These are phyloP conservation scores for Folsomia manolachei DNA, from an alignment of 2,888 invertebrate species.

Conservation along the genomic window DNA sequence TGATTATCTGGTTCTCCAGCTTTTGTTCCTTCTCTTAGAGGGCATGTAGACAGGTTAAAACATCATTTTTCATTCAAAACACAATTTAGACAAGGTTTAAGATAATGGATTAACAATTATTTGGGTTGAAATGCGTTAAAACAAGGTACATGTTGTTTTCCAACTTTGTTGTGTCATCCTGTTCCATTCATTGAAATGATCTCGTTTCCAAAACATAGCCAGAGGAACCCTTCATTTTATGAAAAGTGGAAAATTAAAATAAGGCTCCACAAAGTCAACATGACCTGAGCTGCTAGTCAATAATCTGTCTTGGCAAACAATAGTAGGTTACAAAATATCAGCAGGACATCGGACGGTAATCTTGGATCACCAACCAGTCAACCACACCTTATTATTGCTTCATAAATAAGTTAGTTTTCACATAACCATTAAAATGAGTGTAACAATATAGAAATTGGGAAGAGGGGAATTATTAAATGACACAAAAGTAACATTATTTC, in stretches of 20 bases:
- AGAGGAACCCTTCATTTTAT: too few relatives aligned
- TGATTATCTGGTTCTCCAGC: neutral
- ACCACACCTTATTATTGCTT: neutral
- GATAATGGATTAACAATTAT: neutral
- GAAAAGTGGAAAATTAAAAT: neutral
- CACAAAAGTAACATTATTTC: constrained; percentile 7
- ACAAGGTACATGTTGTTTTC: too few relatives aligned
- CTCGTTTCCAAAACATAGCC: too few relatives aligned
- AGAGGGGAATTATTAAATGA: constrained; percentile 14
- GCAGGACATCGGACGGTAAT: constrained; percentile 20
- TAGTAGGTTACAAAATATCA: constrained; percentile 26
- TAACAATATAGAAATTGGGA: constrained; percentile 5
- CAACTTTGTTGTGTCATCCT: neutral
- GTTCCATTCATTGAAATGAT: neutral
- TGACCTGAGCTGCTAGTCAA: constrained; percentile 12
- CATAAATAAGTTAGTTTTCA: constrained; percentile 11
- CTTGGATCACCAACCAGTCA: neutral
- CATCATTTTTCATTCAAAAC: neutral
- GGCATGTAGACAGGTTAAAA: neutral
- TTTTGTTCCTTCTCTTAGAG: too few relatives aligned
- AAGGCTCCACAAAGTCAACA: neutral
- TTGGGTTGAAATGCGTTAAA: neutral
- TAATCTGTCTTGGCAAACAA: constrained; percentile 16
- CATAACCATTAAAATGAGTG: too few relatives aligned
- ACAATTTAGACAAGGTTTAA: neutral